These are phyloP conservation scores for Phaedon cochleariae DNA, from an alignment of 2,888 invertebrate species.

Conservation along the genomic window DNA sequence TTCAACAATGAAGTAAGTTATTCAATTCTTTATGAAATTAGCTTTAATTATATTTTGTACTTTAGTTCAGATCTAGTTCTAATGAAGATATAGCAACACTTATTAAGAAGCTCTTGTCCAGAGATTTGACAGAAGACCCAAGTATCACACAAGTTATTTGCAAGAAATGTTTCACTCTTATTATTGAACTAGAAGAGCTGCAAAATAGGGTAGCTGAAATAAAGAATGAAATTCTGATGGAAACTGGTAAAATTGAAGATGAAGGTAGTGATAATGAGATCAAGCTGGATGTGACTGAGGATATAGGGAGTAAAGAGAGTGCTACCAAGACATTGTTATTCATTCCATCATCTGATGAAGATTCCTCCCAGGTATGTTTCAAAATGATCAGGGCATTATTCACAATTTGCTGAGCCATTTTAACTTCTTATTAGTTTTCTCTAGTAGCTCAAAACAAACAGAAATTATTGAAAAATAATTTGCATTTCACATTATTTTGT, in stretches of 20 bases:
- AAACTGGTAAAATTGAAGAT: slow-evolving; percentile 58
- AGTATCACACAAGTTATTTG: slow-evolving; percentile 70
- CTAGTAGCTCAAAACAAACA: no score
- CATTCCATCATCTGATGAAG: slow-evolving; percentile 60
- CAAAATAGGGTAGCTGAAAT: slow-evolving; percentile 64
- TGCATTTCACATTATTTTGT: no score
- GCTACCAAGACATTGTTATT: slow-evolving; percentile 58
- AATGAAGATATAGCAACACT: slow-evolving; percentile 29
- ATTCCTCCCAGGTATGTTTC: slow-evolving; percentile 44
- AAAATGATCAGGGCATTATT: no score
- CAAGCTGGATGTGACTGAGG: slow-evolving; percentile 33
- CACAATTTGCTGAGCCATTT: no score
- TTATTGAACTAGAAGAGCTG: slow-evolving; percentile 71
- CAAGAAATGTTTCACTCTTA: slow-evolving; percentile 72
- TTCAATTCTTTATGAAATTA: slow-evolving; percentile 58
- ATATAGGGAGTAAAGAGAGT: slow-evolving; percentile 42
- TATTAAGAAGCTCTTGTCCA: slow-evolving; percentile 63
- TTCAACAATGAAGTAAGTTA: slow-evolving; percentile 61
- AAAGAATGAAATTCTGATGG: slow-evolving; percentile 64
- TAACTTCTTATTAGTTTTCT: no score
- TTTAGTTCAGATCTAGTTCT: slow-evolving; percentile 4
- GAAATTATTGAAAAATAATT: no score
- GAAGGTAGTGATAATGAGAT: slow-evolving; percentile 37
- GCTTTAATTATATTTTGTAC: slow-evolving; percentile 14
- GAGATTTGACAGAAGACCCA: slow-evolving; percentile 63